These are phyloP conservation scores for Ophiothrix spiculata DNA, from an alignment of 35 echinoderm and acorn worm genomes.

Conservation along the genomic window DNA sequence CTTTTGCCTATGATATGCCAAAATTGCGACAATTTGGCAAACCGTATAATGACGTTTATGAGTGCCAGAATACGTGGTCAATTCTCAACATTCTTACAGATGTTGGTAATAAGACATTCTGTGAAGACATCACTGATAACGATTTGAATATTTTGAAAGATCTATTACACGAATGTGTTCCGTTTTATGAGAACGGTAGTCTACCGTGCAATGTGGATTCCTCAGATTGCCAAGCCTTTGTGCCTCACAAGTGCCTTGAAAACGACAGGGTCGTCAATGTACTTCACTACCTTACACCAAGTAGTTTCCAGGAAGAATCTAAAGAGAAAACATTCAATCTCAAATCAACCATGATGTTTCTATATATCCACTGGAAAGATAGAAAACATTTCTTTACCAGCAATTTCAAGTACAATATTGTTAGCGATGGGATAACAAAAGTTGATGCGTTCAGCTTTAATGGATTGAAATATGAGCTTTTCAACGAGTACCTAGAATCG, in stretches of 20 bases:
- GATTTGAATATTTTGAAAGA: background rate
- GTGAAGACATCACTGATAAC: background rate
- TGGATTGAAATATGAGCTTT: slow-evolving; percentile 36
- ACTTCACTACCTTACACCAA: background rate
- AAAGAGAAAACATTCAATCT: background rate
- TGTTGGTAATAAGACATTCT: background rate
- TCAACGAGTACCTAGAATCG: slow-evolving; percentile 15
- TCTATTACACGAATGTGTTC: background rate
- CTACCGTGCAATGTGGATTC: background rate
- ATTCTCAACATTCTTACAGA: background rate
- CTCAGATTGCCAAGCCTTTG: background rate
- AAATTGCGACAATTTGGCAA: too few relatives aligned
- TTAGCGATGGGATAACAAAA: background rate
- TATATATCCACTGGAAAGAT: background rate
- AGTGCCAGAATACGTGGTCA: background rate
- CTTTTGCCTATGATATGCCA: too few relatives aligned
- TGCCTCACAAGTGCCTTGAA: background rate
- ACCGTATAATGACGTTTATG: background rate
- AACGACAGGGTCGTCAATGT: background rate
- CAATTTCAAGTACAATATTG: background rate
- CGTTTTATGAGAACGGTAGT: background rate
- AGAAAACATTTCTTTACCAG: background rate
- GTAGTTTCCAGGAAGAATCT: background rate
- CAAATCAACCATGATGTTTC: background rate
- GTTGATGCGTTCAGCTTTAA: background rate